Evolutionary conservation across 23 tunicate genomes (phyloP).

Genomic region (Aplidium turbinatum): DNA sequence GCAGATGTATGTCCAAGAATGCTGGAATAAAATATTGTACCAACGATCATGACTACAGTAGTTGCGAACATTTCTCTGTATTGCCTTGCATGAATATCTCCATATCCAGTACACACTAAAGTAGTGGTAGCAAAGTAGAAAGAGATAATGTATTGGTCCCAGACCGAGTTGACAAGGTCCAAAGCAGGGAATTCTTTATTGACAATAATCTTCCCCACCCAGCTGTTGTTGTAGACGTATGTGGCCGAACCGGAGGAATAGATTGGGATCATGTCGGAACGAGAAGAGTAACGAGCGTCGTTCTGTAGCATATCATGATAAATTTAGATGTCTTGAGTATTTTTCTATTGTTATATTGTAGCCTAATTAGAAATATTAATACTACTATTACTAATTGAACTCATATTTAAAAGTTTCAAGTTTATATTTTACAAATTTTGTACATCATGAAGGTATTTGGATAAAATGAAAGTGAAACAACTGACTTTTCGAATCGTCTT

Average conservation of each 20-base stretch:
- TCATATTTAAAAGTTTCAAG: too few species aligned
- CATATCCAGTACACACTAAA: slow-evolving; percentile 72
- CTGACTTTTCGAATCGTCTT: too few species aligned
- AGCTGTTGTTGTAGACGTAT: slow-evolving; percentile 55
- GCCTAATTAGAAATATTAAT: too few species aligned
- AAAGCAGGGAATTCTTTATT: slow-evolving; percentile 49
- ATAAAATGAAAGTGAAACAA: too few species aligned
- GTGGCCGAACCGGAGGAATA: slow-evolving; percentile 38
- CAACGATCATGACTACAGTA: slow-evolving; percentile 60
- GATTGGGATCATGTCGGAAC: slow-evolving; percentile 25
- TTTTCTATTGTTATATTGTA: too few species aligned
- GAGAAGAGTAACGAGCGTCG: slow-evolving; percentile 23
- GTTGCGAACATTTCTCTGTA: slow-evolving; percentile 60
- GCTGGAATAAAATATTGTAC: slow-evolving; percentile 72
- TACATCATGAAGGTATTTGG: too few species aligned
- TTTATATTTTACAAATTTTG: too few species aligned
- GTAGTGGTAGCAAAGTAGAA: slow-evolving; percentile 87
- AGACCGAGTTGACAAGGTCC: slow-evolving; percentile 35
- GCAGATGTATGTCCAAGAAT: slow-evolving; percentile 88
- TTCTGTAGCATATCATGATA: slow-evolving; percentile 21
- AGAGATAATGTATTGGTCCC: slow-evolving; percentile 78
- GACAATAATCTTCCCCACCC: slow-evolving; percentile 56
- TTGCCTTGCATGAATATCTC: slow-evolving; percentile 61
- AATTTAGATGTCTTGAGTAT: too few species aligned
- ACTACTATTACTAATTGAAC: too few species aligned